Evolutionary conservation across 1,140 invertebrate genomes (phyloP), one percentile per base, ranked within the genome.

Genomic region (Zaprionus capensis): DNA sequence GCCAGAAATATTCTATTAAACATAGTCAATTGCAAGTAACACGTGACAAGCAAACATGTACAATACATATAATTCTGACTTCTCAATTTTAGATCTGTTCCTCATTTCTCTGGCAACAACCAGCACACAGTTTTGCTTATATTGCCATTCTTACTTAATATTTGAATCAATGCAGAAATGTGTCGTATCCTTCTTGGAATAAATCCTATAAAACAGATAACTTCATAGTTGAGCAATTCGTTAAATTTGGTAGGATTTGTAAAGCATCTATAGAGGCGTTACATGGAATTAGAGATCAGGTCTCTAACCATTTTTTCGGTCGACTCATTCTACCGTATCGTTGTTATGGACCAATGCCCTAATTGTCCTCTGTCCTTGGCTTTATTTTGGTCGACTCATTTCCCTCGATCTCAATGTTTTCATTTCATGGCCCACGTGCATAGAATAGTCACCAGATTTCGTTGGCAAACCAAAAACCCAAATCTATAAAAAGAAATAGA

Each of bases 401-500:
- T 70, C 83, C 66, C 69, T 63, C 46, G n/a, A 53, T 53, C 24
- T 24, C 24, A 26, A 57, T 57, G 28, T 66, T 80, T 76, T 63
- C 68, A 46, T 80, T 64, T 79, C 67, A 80, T 73, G 68, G 86
- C 81, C 81, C 81, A 86, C 86, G 85, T 90, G 79, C 86, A 90
- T 62, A 85, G 67, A 78, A 73, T 81, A 84, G 80, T 68, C 49
- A 72, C 80, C 69, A 57, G 63, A 84, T 77, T 83, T 80, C 57
- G 71, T 71, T 88, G 77, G 80, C 76, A 91, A 86, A 85, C 86
- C 86, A 79, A 75, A 55, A 55, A 66, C 38, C 55, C 53, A 53
- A 59, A 31, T 28, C 24, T 56, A 31, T 56, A 26, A 26, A 53
- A 28, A 17, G 22, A 31, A 69, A 56, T 55, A 51, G 28, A 49